Base-by-base conservation (phyloP, 2,113 vertebrate species). In the Spheniscus mendiculus region DNA sequence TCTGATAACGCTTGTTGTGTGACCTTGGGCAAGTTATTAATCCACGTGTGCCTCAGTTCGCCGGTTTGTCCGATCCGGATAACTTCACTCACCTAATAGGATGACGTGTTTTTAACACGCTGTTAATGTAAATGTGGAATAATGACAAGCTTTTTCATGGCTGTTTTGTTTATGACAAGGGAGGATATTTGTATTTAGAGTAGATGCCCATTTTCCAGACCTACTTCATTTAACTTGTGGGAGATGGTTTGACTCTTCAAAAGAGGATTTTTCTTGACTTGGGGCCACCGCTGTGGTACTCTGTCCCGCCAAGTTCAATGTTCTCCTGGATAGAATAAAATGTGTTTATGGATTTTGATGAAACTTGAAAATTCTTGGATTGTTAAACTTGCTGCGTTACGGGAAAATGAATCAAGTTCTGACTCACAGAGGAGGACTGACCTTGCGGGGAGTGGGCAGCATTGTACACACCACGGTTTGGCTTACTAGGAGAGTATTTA, bases 341-440 rank as follows among this genome's bases (percentile, higher is more conserved):
- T 2, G 78, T 70, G 86, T 97, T 96, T 96, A 95, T 97, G 95
- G 94, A 87, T 94, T 85, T 77, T 76, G 95, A 66, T 71, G 96
- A 11, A n/a, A 90, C 72, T 84, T 56, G 69, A 84, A 84, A 90
- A 77, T 90, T 84, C 91, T 93, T 84, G 93, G 91, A 72, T 91
- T 3, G 73, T 89, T 84, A 42, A 76, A 12, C 70, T 62, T 3
- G 38, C 85, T 5, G 72, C 15, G 2, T 97, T 95, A 74, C 44
- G 61, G 94, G 97, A 97, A 97, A 94, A 79, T 22, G 87, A 71
- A 65, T 72, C 25, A 15, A 36, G 78, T 44, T 89, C 3, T 97
- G 96, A 95, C 59, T 97, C 95, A 93, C 0, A 1, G 17, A 83
- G 62, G 52, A 77, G 61, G 52, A 30, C 58, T 83, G 89, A 88